These are phyloP conservation scores for Halcyon senegalensis DNA, from an alignment of 2,113 vertebrate species.

Conservation along the genomic window DNA sequence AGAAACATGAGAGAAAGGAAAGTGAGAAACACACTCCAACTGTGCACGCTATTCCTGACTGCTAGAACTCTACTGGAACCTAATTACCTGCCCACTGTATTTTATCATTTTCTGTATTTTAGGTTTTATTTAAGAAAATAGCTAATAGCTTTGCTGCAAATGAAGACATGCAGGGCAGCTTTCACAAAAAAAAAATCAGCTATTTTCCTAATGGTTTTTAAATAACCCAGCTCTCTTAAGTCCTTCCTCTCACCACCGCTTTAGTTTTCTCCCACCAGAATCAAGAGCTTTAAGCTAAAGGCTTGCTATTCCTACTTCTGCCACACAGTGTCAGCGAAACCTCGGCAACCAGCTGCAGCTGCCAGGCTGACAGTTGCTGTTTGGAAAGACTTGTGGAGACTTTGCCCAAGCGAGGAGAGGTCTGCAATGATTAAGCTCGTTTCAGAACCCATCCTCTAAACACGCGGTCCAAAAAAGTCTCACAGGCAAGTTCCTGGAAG, in stretches of 20 bases:
- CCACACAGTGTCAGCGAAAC: constrained; percentile 75
- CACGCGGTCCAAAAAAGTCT: background rate
- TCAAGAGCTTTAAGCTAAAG: background rate
- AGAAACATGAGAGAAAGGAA: background rate
- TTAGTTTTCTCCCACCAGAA: background rate
- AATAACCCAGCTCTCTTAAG: background rate
- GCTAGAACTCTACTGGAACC: background rate
- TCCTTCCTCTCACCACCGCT: background rate
- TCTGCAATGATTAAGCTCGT: background rate
- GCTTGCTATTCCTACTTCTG: constrained; percentile 39
- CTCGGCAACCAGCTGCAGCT: background rate
- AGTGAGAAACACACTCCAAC: background rate
- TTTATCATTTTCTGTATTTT: background rate
- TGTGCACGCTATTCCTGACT: background rate
- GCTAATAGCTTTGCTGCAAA: background rate
- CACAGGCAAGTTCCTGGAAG: background rate
- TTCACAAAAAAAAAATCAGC: background rate
- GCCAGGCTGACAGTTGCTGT: background rate
- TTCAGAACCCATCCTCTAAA: background rate
- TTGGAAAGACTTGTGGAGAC: background rate
- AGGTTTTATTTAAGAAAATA: background rate
- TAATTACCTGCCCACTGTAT: background rate
- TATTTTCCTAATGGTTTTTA: background rate
- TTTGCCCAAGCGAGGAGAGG: background rate
- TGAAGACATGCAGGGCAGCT: background rate